These are phyloP conservation scores for Poecilia velifera DNA, from an alignment of 2,797 vertebrate genomes.

Conservation along the genomic window DNA sequence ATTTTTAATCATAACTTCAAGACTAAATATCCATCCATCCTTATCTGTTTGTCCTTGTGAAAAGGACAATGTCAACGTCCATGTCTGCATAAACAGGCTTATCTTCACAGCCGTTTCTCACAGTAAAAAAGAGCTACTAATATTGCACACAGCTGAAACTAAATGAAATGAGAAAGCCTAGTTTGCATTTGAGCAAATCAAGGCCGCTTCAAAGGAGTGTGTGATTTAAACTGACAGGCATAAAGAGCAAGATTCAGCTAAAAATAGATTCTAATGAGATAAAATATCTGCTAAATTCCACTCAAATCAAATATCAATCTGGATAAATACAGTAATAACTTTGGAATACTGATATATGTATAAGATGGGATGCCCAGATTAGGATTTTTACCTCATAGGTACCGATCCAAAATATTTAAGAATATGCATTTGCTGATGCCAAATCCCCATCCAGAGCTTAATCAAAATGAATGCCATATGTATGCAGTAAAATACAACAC, in stretches of 20 bases:
- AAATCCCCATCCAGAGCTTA: background rate
- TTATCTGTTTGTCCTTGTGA: conserved; percentile 18
- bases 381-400: background rate
- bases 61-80: conserved; percentile 40
- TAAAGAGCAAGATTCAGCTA: background rate
- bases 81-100: conserved; percentile 26
- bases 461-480: background rate
- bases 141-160: background rate
- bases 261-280: background rate
- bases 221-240: background rate
- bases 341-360: background rate
- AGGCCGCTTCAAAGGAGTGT: background rate
- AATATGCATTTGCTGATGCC: background rate
- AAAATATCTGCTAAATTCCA: background rate
- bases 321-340: background rate
- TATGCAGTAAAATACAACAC: background rate
- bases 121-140: background rate
- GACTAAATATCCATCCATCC: background rate
- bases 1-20: background rate
- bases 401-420: background rate
- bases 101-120: conserved; percentile 18
- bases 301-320: background rate
- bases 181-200: background rate
- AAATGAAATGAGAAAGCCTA: conserved; percentile 13
- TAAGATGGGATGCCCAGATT: background rate